Base-by-base conservation (phyloP, 2,797 vertebrate genomes). In the Lagocephalus sceleratus region DNA sequence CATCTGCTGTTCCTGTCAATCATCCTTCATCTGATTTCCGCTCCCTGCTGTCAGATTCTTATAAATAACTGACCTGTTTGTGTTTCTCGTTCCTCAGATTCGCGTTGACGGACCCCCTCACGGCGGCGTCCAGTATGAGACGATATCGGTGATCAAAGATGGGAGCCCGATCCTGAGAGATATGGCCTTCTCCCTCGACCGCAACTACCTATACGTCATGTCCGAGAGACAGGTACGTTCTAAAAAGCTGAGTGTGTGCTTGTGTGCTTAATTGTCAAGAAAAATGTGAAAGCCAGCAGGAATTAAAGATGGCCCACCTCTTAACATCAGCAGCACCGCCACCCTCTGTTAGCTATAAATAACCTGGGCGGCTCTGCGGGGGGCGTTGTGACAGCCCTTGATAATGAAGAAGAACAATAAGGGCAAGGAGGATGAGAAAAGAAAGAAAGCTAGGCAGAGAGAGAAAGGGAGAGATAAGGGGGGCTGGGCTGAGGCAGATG, bases 151-250 rank as follows among this genome's bases (percentile, higher is more conserved):
- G 54, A 92, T 96, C 83, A 94, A 94, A 84, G 95, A 98, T 1
- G 93, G 94, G 49, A 94, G 93, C 80, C 89, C 92, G 0, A 74
- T 99, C 65, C 94, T 98, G 58, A 84, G 93, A 56, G 97, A 99
- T 70, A 99, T 99, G 95, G 96, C 94, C 68, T 98, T 99, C 87
- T 98, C 97, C 22, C 83, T 85, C 0, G 93, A 98, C 74, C 90
- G 90, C 63, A 93, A 89, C 86, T 94, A 91, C 77, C 91, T 99
- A 66, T 98, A 98, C 6, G 70, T 97, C 72, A 98, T 98, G 96
- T 94, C 97, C 0, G 95, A 98, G 77, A 92, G 92, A 76, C 96
- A 99, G 94, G 97, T 98, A 71, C 51, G 85, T 32, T 63, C 1
- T 21, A 32, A 42, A 42, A 5, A 40, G 9, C 16, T n/a, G 40